Conservation (phyloP, 2,797 vertebrate genomes). For the Schizothorax lantsangensis region DNA sequence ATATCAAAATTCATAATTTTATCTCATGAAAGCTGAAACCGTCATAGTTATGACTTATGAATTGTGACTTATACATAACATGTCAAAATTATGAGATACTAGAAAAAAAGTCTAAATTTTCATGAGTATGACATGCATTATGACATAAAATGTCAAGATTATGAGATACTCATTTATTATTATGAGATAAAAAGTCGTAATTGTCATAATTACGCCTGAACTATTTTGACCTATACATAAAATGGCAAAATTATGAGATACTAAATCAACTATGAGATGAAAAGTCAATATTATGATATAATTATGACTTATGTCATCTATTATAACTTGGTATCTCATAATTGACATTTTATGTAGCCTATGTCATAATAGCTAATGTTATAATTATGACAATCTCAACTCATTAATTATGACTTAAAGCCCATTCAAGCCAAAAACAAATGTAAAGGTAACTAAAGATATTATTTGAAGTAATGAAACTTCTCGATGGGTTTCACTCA, state of each 20-base stretch:
- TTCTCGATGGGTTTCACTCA: conserved; percentile 68
- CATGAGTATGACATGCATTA: background rate
- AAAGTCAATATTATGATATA: background rate
- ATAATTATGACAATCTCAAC: background rate
- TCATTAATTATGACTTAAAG: background rate
- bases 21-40: background rate
- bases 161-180: background rate
- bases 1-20: no score
- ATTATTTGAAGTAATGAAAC: background rate
- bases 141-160: background rate
- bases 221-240: background rate
- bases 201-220: background rate
- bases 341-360: background rate
- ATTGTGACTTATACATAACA: background rate
- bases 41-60: background rate
- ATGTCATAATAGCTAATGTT: background rate
- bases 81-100: no score
- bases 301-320: background rate
- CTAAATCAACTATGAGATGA: background rate
- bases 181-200: background rate
- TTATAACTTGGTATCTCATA: background rate
- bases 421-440: background rate
- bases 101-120: background rate
- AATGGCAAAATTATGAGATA: background rate
- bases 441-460: background rate